Base-by-base conservation (phyloP, 1,140 invertebrate species). In the Drosophila carrolli region DNA sequence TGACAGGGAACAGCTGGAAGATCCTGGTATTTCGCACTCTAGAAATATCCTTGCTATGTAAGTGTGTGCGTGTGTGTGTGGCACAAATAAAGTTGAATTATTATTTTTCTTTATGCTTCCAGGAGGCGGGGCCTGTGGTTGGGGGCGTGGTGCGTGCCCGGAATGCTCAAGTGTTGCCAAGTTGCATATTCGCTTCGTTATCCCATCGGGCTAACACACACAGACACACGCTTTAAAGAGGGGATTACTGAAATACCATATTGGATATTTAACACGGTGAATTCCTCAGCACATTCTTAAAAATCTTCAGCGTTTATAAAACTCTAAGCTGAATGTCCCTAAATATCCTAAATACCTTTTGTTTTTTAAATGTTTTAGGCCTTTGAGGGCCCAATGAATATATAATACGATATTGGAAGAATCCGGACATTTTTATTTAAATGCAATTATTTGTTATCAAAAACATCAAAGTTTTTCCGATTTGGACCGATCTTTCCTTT, bases 51-150 rank as follows among this genome's bases (percentile, higher is more conserved):
- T 75, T 62, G 70, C 66, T 65, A 68, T 78, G 68, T 77, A 27
- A 37, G 44, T 66, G 32, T 16, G 48, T 73, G 67, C 55, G 62
- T 57, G 56, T 74, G 62, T 57, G 56, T 74, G 48, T 78, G 83
- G 84, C 84, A 88, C 83, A 88, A 88, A 88, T 88, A 88, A 88
- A 88, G 83, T 88, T 88, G 83, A 88, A 88, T 88, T 88, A 88
- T 88, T 88, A 88, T 88, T 88, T 88, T 88, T 88, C 84, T 88
- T 88, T 89, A 82, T 81, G 76, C 82, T 66, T 57, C 38, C 38
- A 43, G 38, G 54, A 41, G 40, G 38, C 40, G 41, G 46, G 19
- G 54, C 10, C 68, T 72, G 68, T 57, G 68, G 68, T 72, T 58
- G 60, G 53, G 66, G 75, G 76, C 77, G 62, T 80, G 81, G 63